These are phyloP conservation scores for Phoenicopterus ruber DNA, from an alignment of 2,113 vertebrate species.

Conservation along the genomic window DNA sequence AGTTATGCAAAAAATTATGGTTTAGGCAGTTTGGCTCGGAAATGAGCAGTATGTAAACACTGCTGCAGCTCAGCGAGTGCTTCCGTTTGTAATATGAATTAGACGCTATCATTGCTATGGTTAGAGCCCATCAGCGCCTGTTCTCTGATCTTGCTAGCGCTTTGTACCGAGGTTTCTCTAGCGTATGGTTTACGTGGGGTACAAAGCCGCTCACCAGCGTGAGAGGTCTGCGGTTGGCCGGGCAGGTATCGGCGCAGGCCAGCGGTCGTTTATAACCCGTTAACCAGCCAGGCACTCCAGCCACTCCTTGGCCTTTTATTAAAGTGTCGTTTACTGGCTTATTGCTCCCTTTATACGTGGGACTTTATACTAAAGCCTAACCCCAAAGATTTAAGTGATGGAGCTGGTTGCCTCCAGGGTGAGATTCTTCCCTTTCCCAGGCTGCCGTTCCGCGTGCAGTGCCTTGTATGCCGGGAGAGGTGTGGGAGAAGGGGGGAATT, in stretches of 20 bases:
- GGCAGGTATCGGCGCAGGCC: accelerated
- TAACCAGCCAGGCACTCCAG: background rate
- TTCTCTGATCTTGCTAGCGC: background rate
- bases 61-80: background rate
- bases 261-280: accelerated
- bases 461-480: background rate
- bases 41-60: background rate
- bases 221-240: background rate
- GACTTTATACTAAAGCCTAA: background rate
- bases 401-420: background rate
- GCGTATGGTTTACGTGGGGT: background rate
- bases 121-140: background rate
- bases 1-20: background rate
- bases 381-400: background rate
- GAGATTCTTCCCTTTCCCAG: background rate
- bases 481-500: background rate
- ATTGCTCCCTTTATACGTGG: background rate
- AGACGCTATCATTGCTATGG: background rate
- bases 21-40: background rate
- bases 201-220: background rate
- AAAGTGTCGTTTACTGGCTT: background rate
- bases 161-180: background rate
- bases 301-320: background rate
- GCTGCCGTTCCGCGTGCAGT: accelerated
- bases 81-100: background rate